phyloP scores from a whole-genome alignment of 2,888 invertebrate species.

The Geophilus truncorum region DNA sequence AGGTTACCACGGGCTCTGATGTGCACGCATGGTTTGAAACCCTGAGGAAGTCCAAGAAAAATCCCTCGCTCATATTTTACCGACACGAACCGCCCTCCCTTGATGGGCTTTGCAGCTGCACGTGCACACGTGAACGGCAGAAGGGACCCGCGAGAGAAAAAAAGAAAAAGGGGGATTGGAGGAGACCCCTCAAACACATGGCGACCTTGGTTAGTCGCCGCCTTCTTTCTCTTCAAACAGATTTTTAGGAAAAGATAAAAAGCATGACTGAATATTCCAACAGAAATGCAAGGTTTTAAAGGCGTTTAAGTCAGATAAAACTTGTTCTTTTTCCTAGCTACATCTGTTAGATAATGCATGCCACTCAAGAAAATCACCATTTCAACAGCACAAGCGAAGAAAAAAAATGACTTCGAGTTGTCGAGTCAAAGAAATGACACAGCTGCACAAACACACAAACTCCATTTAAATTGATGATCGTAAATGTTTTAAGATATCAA shows the following conservation, averaged over 20 bases:
- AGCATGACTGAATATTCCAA: conserved; percentile 14
- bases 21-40: conserved; percentile 33
- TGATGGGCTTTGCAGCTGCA: conserved; percentile 34
- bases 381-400: neutral
- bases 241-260: conserved; percentile 17
- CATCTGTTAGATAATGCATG: conserved; percentile 17
- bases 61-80: conserved; percentile 33
- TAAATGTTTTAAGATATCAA: conserved; percentile 7
- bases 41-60: conserved; percentile 33
- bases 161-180: neutral
- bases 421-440: neutral
- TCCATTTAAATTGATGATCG: neutral
- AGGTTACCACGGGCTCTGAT: conserved; percentile 28
- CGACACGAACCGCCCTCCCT: conserved; percentile 30
- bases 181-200: conserved; percentile 30
- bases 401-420: neutral
- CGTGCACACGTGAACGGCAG: conserved; percentile 20
- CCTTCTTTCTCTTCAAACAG: neutral
- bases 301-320: conserved; percentile 16
- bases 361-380: conserved; percentile 14
- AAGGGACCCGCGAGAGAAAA: neutral
- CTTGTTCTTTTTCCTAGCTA: neutral
- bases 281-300: neutral
- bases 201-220: conserved; percentile 22
- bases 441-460: conserved; percentile 23